Percentiles rank a stretch among this genome's conserved stretches.
Conservation (phyloP, 2,888 invertebrate genomes). For the Siphonodentalium dalli region DNA sequence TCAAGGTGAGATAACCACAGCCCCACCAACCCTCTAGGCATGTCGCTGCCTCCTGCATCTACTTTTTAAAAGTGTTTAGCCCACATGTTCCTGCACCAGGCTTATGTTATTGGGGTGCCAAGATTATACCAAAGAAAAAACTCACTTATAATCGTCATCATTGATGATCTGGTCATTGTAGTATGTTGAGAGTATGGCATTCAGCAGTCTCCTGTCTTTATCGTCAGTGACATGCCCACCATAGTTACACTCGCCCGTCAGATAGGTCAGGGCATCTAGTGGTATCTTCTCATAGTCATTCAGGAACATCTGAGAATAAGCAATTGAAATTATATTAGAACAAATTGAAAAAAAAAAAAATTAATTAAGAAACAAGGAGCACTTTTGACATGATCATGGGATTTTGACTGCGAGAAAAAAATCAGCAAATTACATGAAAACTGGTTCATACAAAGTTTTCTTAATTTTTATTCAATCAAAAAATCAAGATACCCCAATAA, state of each 20-base stretch:
- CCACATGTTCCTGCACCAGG: too few species aligned
- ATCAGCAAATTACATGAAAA: too few species aligned
- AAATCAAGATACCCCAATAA: not conserved
- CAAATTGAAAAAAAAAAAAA: not conserved
- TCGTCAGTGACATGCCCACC: constrained; percentile 65
- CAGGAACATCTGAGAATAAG: constrained; percentile 62
- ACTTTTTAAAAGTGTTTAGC: too few species aligned
- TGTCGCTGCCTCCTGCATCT: too few species aligned
- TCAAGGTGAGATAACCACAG: too few species aligned
- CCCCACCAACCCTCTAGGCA: too few species aligned
- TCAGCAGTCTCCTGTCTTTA: constrained; percentile 59
- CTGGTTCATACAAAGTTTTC: not conserved
- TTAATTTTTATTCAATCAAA: not conserved
- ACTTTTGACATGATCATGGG: too few species aligned
- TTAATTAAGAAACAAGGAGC: not conserved
- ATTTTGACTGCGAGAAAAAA: too few species aligned
- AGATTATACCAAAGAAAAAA: too few species aligned
- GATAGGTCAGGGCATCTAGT: constrained; percentile 60
- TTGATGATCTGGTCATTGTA: constrained; percentile 52
- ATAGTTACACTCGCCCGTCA: constrained; percentile 65
- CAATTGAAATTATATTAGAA: not conserved
- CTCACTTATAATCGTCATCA: constrained; percentile 49
- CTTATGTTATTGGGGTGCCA: too few species aligned
- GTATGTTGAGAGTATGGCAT: constrained; percentile 58
- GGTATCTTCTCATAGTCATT: constrained; percentile 64